Percentiles rank a stretch among this genome's conserved stretches.
phyloP scores from a whole-genome alignment of 2,797 vertebrate species.

The Babyrousa celebensis region DNA sequence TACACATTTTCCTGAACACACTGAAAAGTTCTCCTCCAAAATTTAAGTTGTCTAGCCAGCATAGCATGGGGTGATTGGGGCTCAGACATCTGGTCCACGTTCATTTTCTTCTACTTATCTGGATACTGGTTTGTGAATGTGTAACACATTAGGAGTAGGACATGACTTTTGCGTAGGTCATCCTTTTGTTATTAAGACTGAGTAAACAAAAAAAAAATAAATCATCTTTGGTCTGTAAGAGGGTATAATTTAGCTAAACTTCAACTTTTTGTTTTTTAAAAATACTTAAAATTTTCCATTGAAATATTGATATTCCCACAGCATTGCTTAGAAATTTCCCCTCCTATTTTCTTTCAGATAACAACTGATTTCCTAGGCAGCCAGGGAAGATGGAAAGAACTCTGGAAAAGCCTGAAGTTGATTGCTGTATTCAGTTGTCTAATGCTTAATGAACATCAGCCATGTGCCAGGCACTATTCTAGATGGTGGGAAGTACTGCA shows the following conservation, averaged over 20 bases:
- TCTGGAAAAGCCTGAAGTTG: not conserved
- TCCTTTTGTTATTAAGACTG: not conserved
- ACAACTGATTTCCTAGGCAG: not conserved
- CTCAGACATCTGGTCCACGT: not conserved
- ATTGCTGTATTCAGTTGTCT: not conserved
- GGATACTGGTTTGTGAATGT: not conserved
- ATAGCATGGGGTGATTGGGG: not conserved
- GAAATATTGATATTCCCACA: constrained; percentile 42
- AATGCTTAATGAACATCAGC: not conserved
- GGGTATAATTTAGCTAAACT: not conserved
- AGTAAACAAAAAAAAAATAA: not conserved
- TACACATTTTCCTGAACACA: not conserved
- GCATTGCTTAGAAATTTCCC: constrained; percentile 1
- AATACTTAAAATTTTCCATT: not conserved
- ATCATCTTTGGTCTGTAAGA: not conserved
- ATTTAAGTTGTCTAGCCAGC: not conserved
- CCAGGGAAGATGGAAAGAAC: not conserved
- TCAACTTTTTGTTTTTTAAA: constrained; percentile 22
- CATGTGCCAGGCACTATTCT: not conserved
- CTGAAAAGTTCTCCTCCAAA: not conserved
- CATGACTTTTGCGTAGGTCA: not conserved
- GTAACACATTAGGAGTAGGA: not conserved
- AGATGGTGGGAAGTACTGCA: not conserved
- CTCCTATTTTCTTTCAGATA: not conserved
- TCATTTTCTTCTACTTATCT: not conserved